Percentiles rank a stretch among this genome's conserved stretches.
Conservation (phyloP, 2,113 vertebrate species). For the Leucopsar rothschildi region DNA sequence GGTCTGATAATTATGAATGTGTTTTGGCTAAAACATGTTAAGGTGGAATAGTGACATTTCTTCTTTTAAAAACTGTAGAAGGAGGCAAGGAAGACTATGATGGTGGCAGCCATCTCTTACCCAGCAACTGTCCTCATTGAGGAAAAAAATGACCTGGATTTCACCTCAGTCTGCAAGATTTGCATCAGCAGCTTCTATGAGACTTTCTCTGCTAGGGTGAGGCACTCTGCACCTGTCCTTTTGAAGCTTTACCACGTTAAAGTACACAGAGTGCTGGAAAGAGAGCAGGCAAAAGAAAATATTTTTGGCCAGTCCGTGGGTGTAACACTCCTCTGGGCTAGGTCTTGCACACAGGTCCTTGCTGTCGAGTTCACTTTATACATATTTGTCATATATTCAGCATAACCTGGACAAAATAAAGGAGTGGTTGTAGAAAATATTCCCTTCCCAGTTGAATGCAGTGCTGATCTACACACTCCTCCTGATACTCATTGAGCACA, state of each 20-base stretch:
- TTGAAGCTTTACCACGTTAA: background rate
- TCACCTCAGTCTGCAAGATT: background rate
- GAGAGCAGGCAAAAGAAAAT: background rate
- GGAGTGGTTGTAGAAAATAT: background rate
- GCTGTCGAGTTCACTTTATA: background rate
- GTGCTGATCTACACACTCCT: background rate
- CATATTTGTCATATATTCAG: background rate
- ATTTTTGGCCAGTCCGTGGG: background rate
- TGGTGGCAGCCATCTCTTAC: background rate
- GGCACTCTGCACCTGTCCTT: background rate
- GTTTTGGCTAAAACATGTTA: background rate
- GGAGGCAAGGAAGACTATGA: background rate
- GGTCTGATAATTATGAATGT: background rate
- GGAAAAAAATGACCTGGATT: background rate
- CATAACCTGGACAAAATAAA: background rate
- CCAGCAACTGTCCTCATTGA: background rate
- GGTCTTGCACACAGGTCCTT: accelerated
- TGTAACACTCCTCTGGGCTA: background rate
- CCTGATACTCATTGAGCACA: accelerated
- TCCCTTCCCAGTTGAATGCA: accelerated
- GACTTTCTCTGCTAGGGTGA: background rate
- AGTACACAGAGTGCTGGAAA: background rate
- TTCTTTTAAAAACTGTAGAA: background rate
- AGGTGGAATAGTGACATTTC: background rate
- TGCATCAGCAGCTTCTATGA: background rate